phyloP scores from a whole-genome alignment of 2,888 invertebrate genomes.

The Torymus tubicola region DNA sequence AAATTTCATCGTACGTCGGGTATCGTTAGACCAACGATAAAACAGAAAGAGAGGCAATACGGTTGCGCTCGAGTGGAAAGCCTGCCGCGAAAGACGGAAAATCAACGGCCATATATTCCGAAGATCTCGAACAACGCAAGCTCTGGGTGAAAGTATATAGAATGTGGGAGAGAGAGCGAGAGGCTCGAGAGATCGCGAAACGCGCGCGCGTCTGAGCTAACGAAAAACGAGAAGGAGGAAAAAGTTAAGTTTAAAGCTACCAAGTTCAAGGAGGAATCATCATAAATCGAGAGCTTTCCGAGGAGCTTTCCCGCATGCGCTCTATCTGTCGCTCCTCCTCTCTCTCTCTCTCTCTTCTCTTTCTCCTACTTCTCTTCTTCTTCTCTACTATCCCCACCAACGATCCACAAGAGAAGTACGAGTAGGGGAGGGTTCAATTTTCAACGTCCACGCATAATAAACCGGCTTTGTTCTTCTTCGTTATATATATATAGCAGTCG shows the following conservation, averaged over 20 bases:
- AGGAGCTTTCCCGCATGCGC: conserved; percentile 48
- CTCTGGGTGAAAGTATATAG: conserved; percentile 19
- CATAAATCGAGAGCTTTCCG: conserved; percentile 62
- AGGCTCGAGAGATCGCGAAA: neutral
- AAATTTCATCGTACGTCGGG: no score
- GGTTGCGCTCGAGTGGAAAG: no score
- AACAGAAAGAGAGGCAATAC: neutral
- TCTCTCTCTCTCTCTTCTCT: conserved; percentile 38
- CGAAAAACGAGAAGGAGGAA: conserved; percentile 32
- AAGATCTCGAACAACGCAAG: conserved; percentile 28
- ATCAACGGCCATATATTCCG: conserved; percentile 39
- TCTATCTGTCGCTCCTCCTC: conserved; percentile 4
- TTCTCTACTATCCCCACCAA: neutral
- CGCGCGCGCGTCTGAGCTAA: conserved; percentile 12
- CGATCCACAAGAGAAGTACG: neutral
- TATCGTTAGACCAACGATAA: no score
- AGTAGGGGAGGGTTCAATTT: conserved; percentile 58
- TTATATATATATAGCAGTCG: no score
- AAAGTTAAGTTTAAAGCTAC: conserved; percentile 57
- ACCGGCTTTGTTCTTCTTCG: conserved; percentile 61
- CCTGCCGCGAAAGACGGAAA: neutral
- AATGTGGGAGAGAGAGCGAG: neutral
- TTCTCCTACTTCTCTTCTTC: conserved; percentile 10
- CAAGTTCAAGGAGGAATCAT: conserved; percentile 61
- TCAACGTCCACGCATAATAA: conserved; percentile 65